Evolutionary conservation across 2,888 invertebrate genomes (phyloP).

Genomic region (Heliconius charithonia): DNA sequence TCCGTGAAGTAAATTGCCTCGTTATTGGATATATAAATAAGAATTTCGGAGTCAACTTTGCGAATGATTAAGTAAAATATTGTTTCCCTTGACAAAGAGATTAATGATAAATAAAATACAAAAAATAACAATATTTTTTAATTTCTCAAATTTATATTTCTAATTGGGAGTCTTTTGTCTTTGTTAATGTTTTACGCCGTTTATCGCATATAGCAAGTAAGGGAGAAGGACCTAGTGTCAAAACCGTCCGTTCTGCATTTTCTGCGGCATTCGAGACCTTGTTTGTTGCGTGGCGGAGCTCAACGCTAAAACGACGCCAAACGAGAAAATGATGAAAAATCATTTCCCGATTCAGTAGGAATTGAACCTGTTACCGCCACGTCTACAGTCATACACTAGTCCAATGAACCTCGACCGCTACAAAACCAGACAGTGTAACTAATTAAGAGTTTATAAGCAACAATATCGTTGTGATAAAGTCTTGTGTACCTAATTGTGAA

Average conservation of each 20-base stretch:
- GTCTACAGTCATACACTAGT: neutral
- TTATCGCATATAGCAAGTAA: neutral
- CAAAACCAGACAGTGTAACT: neutral
- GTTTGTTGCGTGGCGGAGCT: too few relatives aligned
- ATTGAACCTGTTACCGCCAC: neutral
- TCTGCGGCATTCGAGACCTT: too few relatives aligned
- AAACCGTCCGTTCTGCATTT: neutral
- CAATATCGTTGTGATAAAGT: neutral
- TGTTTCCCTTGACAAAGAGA: neutral
- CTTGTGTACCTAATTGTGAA: conserved; percentile 1
- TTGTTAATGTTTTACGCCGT: neutral
- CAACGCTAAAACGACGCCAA: too few relatives aligned
- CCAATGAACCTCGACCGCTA: neutral
- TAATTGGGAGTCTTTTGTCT: neutral
- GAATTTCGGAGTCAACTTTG: conserved; percentile 3
- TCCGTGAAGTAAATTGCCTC: conserved; percentile 9
- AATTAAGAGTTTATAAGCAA: conserved; percentile 10
- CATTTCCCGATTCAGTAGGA: neutral
- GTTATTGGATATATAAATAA: conserved; percentile 14
- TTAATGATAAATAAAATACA: neutral
- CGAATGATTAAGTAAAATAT: conserved; percentile 11
- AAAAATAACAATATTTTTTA: neutral
- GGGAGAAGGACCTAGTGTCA: neutral
- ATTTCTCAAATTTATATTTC: neutral
- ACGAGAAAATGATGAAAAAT: neutral